Conservation (phyloP, 2,797 vertebrate species). For the Chaetophractus vellerosus region DNA sequence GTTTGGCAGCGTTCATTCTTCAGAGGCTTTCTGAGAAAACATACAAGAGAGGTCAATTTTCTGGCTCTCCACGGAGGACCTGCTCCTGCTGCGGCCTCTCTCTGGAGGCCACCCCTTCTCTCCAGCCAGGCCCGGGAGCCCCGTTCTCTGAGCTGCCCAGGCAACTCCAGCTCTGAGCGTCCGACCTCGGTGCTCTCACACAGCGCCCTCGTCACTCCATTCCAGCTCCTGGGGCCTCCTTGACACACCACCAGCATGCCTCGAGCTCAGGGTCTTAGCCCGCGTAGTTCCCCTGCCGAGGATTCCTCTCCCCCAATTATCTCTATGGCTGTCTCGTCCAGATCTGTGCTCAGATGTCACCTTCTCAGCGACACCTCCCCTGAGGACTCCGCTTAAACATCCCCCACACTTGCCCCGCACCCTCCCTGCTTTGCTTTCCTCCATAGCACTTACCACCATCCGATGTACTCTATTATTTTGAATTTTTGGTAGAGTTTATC, state of each 20-base stretch:
- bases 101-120: neutral
- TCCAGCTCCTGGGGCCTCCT: neutral
- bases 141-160: too few relatives aligned
- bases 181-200: too few relatives aligned
- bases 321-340: neutral
- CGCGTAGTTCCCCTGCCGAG: neutral
- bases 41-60: fast-evolving
- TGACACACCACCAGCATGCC: fast-evolving
- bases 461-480: neutral
- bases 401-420: fast-evolving
- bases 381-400: neutral
- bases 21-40: neutral
- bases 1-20: too few relatives aligned
- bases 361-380: neutral
- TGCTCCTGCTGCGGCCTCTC: neutral
- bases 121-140: neutral
- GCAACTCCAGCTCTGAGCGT: too few relatives aligned
- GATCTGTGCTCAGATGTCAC: neutral
- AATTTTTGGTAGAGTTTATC: neutral
- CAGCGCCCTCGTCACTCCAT: neutral
- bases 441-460: neutral
- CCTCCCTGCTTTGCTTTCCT: neutral
- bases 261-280: neutral
- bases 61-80: neutral
- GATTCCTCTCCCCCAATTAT: neutral